Evolutionary conservation across 2,113 vertebrate species (phyloP).

Genomic region (Tetrao urogallus): DNA sequence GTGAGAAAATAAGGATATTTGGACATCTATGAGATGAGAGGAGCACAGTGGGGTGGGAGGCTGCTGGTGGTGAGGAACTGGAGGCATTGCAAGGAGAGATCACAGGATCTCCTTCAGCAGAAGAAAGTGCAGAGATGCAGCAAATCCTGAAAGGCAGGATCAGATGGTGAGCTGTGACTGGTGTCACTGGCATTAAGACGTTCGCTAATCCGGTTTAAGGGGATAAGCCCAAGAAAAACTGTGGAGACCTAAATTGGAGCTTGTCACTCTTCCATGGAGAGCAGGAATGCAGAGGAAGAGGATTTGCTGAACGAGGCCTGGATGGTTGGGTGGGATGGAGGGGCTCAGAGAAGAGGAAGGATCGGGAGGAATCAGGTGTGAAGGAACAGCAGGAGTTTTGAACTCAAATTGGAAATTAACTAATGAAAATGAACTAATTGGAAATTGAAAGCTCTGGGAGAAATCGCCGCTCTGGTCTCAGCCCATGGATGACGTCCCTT

Average conservation of each 20-base stretch:
- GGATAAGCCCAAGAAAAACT: conserved; percentile 69
- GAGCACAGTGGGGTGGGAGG: not conserved
- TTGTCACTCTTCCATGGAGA: conserved; percentile 55
- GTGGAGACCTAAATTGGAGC: conserved; percentile 72
- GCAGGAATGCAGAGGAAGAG: conserved; percentile 14
- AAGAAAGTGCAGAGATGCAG: conserved; percentile 33
- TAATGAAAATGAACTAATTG: too few species aligned
- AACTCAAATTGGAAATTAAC: too few species aligned
- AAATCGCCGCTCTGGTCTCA: not conserved
- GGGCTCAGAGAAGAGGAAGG: not conserved
- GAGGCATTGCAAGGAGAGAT: conserved; percentile 1
- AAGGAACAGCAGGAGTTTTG: not conserved
- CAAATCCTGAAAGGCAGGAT: conserved; percentile 72
- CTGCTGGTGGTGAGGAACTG: not conserved
- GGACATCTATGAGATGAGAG: not conserved
- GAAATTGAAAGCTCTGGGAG: not conserved
- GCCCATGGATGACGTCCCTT: rapidly evolving
- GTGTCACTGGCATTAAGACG: conserved; percentile 68
- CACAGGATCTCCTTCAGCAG: conserved; percentile 45
- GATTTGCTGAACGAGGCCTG: conserved; percentile 4
- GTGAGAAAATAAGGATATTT: not conserved
- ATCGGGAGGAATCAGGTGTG: not conserved
- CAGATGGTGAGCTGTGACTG: conserved; percentile 70
- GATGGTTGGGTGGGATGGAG: not conserved
- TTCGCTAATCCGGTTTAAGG: conserved; percentile 66